A percentile compares a stretch with the other conserved stretches of the same genome.
These are phyloP conservation scores for Kradibia gibbosae DNA, from an alignment of 1,140 invertebrate species.

Conservation along the genomic window DNA sequence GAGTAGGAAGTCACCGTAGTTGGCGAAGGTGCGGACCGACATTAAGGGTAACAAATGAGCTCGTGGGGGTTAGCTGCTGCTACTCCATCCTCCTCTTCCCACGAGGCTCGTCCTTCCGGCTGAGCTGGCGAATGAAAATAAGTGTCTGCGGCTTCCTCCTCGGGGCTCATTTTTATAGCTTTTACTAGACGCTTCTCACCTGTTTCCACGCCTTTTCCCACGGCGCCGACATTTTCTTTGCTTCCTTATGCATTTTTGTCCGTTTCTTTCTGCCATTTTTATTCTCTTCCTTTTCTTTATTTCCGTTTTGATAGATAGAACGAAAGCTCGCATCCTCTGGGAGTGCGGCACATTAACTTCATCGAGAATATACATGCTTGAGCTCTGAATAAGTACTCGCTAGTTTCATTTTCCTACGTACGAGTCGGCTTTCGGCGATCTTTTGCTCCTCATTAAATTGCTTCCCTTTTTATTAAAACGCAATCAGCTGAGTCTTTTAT, in stretches of 20 bases:
- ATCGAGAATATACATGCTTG: conserved; percentile 56
- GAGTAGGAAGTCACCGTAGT: conserved; percentile 23
- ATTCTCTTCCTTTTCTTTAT: conserved; percentile 28
- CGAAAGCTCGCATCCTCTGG: neutral
- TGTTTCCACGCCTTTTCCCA: conserved; percentile 30
- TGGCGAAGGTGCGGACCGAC: conserved; percentile 51
- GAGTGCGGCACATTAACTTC: conserved; percentile 51
- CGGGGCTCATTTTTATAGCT: neutral
- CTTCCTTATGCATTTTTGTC: neutral
- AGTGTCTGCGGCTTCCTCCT: conserved; percentile 60
- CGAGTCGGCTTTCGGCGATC: neutral
- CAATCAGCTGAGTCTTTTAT: neutral
- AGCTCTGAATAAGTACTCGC: conserved; percentile 34
- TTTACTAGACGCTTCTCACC: conserved; percentile 35
- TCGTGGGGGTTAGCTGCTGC: conserved; percentile 51
- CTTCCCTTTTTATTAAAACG: neutral
- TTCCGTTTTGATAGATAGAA: conserved; percentile 1
- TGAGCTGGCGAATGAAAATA: conserved; percentile 66
- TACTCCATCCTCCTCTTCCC: conserved; percentile 54
- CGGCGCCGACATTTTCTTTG: neutral
- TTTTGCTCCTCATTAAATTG: neutral
- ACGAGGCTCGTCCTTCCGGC: conserved; percentile 64
- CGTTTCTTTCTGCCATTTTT: conserved; percentile 34
- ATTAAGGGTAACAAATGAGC: conserved; percentile 71
- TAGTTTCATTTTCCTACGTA: conserved; percentile 29